Evolutionary conservation across 2,888 invertebrate species (phyloP), one percentile per base, ranked within the genome.

Genomic region (Panzeria rudis): DNA sequence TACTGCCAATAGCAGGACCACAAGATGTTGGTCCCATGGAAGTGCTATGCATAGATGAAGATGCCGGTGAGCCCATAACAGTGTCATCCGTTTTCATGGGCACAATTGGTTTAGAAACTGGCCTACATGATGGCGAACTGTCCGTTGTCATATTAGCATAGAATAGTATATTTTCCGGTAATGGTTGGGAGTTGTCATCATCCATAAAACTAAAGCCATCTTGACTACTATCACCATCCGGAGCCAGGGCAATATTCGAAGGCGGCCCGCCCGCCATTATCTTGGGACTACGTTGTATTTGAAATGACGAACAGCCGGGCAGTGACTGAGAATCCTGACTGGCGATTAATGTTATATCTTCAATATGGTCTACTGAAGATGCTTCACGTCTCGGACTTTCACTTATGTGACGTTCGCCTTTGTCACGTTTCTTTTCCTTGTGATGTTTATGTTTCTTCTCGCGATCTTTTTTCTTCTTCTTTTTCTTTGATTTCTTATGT

Each of bases 381-480:
- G 68, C 69, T 25, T 88, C 88, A 2, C 88, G 87, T 1, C 87
- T 86, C 7, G 88, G 89, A 29, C 87, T 78, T 71, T 89, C 87
- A 68, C 64, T 86, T 3, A 84, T 86, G 52, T 88, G 86, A 11
- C 88, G 86, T 23, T 88, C 88, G 68, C 89, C 89, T 69, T 94
- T 93, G 75, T 95, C 93, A 61, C 95, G 95, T 71, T 85, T 85
- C 87, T 95, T 95, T 86, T 94, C 95, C 89, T 96, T 95, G 83
- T 92, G 92, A 89, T 96, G 95, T 85, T 95, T 95, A 89, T 96
- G 95, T 86, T 95, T 95, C 89, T 95, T 95, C 88, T 95, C 95
- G 79, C 95, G 94, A 88, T 94, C 94, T 91, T 96, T 96, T 92
- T 96, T 96, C 93, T 96, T 96, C 92, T 96, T 96, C 90, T 96